phyloP scores from a whole-genome alignment of 2,888 invertebrate species.

The Belgica antarctica region DNA sequence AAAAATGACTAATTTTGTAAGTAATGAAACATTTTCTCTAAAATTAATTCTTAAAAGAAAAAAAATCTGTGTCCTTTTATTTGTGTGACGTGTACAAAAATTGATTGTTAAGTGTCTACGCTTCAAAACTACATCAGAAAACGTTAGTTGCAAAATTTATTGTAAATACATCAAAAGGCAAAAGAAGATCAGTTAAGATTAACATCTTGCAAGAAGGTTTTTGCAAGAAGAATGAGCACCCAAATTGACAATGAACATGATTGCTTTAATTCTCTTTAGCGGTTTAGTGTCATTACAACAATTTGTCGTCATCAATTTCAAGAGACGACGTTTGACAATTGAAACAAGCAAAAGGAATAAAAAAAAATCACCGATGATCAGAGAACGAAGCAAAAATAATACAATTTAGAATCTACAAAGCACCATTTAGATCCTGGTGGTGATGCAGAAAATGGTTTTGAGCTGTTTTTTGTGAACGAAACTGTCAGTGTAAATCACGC shows the following conservation, averaged over 20 bases:
- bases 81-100: neutral
- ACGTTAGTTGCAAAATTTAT: too few relatives aligned
- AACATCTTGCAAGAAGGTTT: too few relatives aligned
- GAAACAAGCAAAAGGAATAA: neutral
- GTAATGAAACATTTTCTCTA: slow-evolving; percentile 34
- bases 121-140: neutral
- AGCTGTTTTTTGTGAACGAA: too few relatives aligned
- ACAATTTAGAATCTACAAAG: too few relatives aligned
- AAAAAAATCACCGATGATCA: too few relatives aligned
- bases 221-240: neutral
- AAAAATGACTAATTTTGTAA: slow-evolving; percentile 43
- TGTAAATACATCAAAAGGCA: neutral
- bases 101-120: neutral
- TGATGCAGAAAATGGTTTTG: too few relatives aligned
- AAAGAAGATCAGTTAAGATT: neutral
- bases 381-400: too few relatives aligned
- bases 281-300: neutral
- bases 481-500: too few relatives aligned
- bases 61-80: neutral
- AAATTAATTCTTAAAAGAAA: slow-evolving; percentile 23
- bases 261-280: neutral
- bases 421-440: too few relatives aligned
- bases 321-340: neutral
- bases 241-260: neutral
- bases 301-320: neutral